Percentiles rank a stretch among this genome's conserved stretches.
phyloP scores from a whole-genome alignment of 2,797 vertebrate species.

The Chelmon rostratus region DNA sequence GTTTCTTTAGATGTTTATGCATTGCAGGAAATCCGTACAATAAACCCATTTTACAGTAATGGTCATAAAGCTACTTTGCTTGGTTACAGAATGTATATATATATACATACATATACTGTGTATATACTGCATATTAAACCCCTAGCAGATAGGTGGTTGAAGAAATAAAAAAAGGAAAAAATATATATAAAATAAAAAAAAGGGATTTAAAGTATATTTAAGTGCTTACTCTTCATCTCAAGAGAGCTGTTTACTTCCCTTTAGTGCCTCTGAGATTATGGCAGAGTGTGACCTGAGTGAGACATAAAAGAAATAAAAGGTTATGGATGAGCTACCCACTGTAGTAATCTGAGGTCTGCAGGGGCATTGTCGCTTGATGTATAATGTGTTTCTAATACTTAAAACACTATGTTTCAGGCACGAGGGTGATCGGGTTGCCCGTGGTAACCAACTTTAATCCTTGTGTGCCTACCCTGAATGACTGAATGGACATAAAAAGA shows the following conservation, averaged over 20 bases:
- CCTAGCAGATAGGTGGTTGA: background rate
- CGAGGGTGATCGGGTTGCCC: conserved; percentile 12
- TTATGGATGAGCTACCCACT: conserved; percentile 57
- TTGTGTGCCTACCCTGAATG: conserved; percentile 11
- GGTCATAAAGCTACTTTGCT: background rate
- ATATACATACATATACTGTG: too few relatives aligned
- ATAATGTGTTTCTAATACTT: conserved; percentile 52
- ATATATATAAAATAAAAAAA: conserved; percentile 24
- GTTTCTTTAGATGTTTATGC: background rate
- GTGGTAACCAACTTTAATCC: conserved; percentile 28
- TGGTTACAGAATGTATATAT: background rate
- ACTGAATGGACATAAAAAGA: conserved; percentile 20
- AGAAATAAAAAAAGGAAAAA: conserved; percentile 14
- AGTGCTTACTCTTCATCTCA: conserved; percentile 47
- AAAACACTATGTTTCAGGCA: conserved; percentile 34
- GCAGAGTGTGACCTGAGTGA: conserved; percentile 55
- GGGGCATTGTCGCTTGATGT: conserved; percentile 56
- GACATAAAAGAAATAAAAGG: conserved; percentile 62
- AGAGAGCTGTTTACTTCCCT: conserved; percentile 55
- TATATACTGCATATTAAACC: background rate
- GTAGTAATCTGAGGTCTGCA: conserved; percentile 62
- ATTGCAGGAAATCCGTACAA: background rate
- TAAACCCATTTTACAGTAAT: background rate
- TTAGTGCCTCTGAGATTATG: conserved; percentile 62
- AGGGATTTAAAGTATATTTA: conserved; percentile 37